Evolutionary conservation across 2,888 invertebrate species (phyloP).

Genomic region (Stomorhina lunata): DNA sequence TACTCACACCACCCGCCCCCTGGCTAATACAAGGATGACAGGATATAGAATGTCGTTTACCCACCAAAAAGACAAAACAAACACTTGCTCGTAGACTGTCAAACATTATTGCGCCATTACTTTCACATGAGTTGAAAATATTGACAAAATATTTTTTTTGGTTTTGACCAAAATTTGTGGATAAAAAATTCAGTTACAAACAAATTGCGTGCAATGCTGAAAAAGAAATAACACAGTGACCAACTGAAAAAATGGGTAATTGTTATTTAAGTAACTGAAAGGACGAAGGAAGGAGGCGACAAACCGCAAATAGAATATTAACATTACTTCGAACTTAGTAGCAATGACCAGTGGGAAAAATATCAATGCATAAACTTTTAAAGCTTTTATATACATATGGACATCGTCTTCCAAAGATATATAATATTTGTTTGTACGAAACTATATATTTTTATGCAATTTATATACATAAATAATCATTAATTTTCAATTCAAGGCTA

Average conservation of each 20-base stretch:
- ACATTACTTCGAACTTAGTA: conserved; percentile 39
- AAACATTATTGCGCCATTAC: conserved; percentile 57
- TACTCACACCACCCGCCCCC: not conserved
- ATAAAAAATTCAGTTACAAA: conserved; percentile 32
- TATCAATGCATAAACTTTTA: no score
- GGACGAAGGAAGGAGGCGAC: conserved; percentile 27
- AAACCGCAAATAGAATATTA: conserved; percentile 64
- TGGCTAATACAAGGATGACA: conserved; percentile 46
- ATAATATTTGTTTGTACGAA: no score
- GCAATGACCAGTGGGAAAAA: no score
- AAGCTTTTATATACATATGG: no score
- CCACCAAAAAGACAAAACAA: conserved; percentile 29
- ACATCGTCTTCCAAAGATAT: no score
- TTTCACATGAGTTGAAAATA: conserved; percentile 55
- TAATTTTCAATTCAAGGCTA: no score
- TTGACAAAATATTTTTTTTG: conserved; percentile 49
- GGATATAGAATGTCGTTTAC: conserved; percentile 57
- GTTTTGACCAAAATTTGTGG: conserved; percentile 36
- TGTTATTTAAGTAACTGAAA: conserved; percentile 49
- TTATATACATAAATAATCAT: no score
- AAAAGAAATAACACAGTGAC: not conserved
- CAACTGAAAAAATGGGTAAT: conserved; percentile 48
- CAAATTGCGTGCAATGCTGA: conserved; percentile 67
- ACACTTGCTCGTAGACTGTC: not conserved
- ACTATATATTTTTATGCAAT: no score